Percentiles rank a stretch among this genome's conserved stretches.
phyloP scores from a whole-genome alignment of 2,797 vertebrate genomes.

The Myotis myotis region DNA sequence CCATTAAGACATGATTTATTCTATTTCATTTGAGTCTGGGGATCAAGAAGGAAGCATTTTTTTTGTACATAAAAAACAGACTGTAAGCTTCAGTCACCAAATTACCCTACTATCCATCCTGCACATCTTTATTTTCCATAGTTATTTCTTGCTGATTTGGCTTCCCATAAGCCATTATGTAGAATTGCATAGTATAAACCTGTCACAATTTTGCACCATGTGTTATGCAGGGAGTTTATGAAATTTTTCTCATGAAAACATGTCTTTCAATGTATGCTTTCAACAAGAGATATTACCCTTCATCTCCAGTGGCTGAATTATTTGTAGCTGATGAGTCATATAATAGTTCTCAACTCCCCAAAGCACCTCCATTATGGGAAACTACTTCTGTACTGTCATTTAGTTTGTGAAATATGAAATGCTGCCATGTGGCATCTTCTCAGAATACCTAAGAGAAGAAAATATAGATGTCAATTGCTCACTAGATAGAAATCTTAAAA shows the following conservation, averaged over 20 bases:
- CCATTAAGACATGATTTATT: neutral
- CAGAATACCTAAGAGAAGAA: constrained; percentile 26
- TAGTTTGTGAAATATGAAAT: constrained; percentile 64
- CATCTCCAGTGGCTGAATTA: constrained; percentile 56
- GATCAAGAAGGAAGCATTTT: neutral
- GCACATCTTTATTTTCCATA: neutral
- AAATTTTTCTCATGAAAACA: constrained; percentile 55
- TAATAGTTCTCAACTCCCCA: constrained; percentile 46
- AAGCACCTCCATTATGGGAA: neutral
- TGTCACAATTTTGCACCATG: constrained; percentile 31
- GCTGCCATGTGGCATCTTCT: neutral
- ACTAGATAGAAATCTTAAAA: constrained; percentile 15
- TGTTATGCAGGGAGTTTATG: constrained; percentile 31
- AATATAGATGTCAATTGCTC: neutral
- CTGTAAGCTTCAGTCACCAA: neutral
- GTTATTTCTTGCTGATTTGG: constrained; percentile 42
- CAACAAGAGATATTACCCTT: constrained; percentile 44
- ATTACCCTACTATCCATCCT: neutral
- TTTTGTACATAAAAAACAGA: neutral
- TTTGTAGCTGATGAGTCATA: constrained; percentile 60
- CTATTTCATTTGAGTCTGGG: neutral
- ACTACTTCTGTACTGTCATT: constrained; percentile 49
- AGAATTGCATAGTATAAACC: constrained; percentile 40
- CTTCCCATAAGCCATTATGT: constrained; percentile 12
- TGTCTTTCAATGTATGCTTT: constrained; percentile 37